Evolutionary conservation across 2,888 invertebrate genomes (phyloP).

Genomic region (Ophioninae sp.): DNA sequence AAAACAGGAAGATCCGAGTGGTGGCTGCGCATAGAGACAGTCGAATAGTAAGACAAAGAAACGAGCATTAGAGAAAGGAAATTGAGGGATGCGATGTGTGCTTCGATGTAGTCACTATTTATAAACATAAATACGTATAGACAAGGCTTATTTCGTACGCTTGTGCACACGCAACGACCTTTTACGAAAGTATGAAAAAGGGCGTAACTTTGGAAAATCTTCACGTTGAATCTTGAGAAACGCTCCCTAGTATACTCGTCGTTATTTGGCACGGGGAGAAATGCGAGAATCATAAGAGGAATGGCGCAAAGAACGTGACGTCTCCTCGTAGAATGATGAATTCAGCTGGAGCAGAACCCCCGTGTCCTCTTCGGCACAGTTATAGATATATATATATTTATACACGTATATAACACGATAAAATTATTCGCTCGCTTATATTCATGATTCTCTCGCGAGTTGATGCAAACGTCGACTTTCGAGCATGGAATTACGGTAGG

Average conservation of each 20-base stretch:
- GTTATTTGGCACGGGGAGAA: slow-evolving; percentile 3
- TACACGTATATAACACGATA: slow-evolving; percentile 24
- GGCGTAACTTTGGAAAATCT: slow-evolving; percentile 15
- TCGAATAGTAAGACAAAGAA: slow-evolving; percentile 56
- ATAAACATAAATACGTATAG: slow-evolving; percentile 6
- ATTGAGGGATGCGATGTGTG: slow-evolving; percentile 48
- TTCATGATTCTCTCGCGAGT: slow-evolving; percentile 32
- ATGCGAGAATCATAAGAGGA: slow-evolving; percentile 51
- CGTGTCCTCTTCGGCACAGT: slow-evolving; percentile 12
- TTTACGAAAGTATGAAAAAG: not conserved
- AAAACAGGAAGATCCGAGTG: slow-evolving; percentile 60
- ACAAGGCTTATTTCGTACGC: not conserved
- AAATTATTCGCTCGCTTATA: slow-evolving; percentile 56
- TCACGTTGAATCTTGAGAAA: not conserved
- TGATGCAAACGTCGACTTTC: slow-evolving; percentile 22
- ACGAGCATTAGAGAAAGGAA: slow-evolving; percentile 51
- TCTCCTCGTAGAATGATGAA: slow-evolving; percentile 64
- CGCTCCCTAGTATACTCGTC: slow-evolving; percentile 7
- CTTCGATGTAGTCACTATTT: slow-evolving; percentile 31
- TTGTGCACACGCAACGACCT: not conserved
- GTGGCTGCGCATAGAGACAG: not conserved
- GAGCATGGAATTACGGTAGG: slow-evolving; percentile 19
- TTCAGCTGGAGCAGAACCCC: slow-evolving; percentile 26
- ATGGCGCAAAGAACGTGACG: slow-evolving; percentile 70
- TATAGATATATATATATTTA: not conserved